Conservation (phyloP, 2,888 invertebrate species). For the Polylopha cassiicola region DNA sequence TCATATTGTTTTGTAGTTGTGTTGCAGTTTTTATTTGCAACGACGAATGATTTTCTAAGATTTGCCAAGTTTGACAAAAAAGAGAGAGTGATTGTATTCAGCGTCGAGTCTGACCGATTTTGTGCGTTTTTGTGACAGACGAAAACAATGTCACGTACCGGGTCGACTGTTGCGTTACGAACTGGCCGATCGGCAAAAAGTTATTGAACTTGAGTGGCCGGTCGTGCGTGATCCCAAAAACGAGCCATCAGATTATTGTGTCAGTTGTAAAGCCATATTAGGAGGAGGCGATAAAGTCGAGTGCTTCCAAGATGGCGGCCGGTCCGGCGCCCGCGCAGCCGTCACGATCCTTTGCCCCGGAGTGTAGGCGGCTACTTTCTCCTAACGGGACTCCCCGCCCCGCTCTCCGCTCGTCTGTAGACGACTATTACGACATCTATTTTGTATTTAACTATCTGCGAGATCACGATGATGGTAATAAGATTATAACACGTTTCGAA, state of each 20-base stretch:
- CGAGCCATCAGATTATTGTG: conserved; percentile 33
- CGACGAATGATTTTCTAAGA: conserved; percentile 40
- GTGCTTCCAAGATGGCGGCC: conserved; percentile 49
- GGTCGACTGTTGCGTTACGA: conserved; percentile 23
- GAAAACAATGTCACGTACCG: conserved; percentile 17
- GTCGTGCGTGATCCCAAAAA: conserved; percentile 33
- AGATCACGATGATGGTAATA: conserved; percentile 45
- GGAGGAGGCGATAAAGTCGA: conserved; percentile 52
- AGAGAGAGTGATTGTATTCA: conserved; percentile 45
- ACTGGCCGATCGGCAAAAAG: conserved; percentile 18
- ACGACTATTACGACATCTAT: conserved; percentile 55
- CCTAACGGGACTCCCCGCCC: conserved; percentile 65
- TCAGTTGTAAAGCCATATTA: conserved; percentile 33
- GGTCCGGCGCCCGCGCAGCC: conserved; percentile 39
- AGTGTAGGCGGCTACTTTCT: conserved; percentile 75
- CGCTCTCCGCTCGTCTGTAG: conserved; percentile 26
- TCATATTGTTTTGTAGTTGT: no score
- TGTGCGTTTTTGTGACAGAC: conserved; percentile 19
- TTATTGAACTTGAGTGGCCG: conserved; percentile 25
- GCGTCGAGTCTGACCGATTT: conserved; percentile 26
- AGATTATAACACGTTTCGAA: conserved; percentile 42
- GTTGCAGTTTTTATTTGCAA: no score
- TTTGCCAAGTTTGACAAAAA: conserved; percentile 36
- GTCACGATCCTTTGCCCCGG: conserved; percentile 55
- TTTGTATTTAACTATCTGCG: conserved; percentile 59